phyloP scores from a whole-genome alignment of 2,797 vertebrate species.

The Synaphobranchus kaupii region DNA sequence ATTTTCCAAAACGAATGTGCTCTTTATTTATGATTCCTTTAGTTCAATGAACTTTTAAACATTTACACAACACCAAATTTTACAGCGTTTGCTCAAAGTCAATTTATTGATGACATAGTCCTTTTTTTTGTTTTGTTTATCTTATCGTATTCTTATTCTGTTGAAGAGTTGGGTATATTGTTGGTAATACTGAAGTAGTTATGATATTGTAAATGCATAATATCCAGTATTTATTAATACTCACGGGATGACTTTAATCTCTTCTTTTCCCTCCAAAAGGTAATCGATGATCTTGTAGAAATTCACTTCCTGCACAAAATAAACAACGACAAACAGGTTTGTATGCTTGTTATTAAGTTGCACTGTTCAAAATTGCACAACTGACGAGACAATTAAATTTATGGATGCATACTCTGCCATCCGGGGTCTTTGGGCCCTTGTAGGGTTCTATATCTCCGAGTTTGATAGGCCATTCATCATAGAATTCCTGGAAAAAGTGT shows the following conservation, averaged over 20 bases:
- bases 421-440: slow-evolving; percentile 96
- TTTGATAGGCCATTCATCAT: slow-evolving; percentile 94
- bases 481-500: slow-evolving; percentile 83
- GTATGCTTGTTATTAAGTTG: not conserved
- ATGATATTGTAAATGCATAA: not conserved
- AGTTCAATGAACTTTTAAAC: not conserved
- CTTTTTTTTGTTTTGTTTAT: not conserved
- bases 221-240: slow-evolving; percentile 51
- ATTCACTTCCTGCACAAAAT: slow-evolving; percentile 81
- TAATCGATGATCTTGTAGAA: slow-evolving; percentile 99
- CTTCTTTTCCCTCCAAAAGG: slow-evolving; percentile 91
- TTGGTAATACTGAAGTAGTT: not conserved
- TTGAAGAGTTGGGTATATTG: not conserved
- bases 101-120: no score
- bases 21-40: not conserved
- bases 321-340: slow-evolving; percentile 30
- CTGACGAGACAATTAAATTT: not conserved
- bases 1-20: not conserved
- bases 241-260: slow-evolving; percentile 99
- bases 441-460: slow-evolving; percentile 93
- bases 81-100: no score
- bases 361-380: not conserved
- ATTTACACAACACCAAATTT: no score
- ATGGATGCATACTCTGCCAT: slow-evolving; percentile 74
- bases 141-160: not conserved